Base-by-base conservation (phyloP, 1,140 invertebrate genomes). In the Agraylea sexmaculata region DNA sequence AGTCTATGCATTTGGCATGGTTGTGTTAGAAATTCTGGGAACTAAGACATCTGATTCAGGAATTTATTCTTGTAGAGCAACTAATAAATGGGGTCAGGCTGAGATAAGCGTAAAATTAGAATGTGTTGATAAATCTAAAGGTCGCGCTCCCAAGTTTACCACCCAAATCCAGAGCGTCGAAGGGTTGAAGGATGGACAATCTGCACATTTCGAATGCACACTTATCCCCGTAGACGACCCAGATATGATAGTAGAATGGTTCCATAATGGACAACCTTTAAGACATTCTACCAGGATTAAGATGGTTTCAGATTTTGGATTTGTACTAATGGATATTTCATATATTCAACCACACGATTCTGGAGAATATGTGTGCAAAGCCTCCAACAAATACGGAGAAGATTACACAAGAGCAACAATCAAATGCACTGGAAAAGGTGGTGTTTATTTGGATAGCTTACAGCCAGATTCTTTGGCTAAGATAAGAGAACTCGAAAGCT, bases 221-320 rank as follows among this genome's bases (percentile, higher is more conserved):
- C 64, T 94, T 17, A 76, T 90, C 15, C 90, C 90, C 3, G 82
- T 89, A n/a, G 84, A 84, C 40, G 90, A 95, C 69, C 87, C 89
- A 7, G 75, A 85, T n/a, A 76, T 95, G 64, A 87, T 86, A 55
- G 86, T 96, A 12, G 91, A 95, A 66, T 96, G 91, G 91, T 93
- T 88, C 62, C 86, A 93, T 47, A 91, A 95, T 57, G 87, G 87
- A 4, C 72, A 86, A 53, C 85, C 86, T 17, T 55, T 94, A 30
- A 71, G 83, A 33, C 85, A 93, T 52, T 88, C 87, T 5, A 87
- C 84, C 22, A 75, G 92, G 38, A 93, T 93, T 47, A 94, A 94
- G 58, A 87, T 87, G 44, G 81, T 93, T 0, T 91, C 88, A 43
- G 92, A 96, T 59, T 96, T 96, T 66, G 92, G 92, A 31, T 95